Conservation (phyloP, 1,140 invertebrate genomes). For the Augochlora pura region DNA sequence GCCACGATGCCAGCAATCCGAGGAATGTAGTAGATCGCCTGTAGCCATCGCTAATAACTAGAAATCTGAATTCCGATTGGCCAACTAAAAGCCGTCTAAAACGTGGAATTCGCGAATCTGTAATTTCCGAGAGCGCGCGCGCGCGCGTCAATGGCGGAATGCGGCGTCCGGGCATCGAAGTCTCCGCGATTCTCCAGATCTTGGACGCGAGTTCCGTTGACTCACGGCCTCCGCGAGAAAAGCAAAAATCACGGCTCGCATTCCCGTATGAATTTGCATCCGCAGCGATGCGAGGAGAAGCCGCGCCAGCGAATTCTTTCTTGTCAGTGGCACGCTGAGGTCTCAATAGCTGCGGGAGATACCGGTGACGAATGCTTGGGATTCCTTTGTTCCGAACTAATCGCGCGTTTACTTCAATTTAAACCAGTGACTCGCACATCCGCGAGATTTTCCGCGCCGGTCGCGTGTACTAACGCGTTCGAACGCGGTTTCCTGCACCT, state of each 20-base stretch:
- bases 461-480: not conserved
- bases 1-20: too few species aligned
- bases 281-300: not conserved
- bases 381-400: slow-evolving; percentile 8
- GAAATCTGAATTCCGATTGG: not conserved
- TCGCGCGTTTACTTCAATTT: not conserved
- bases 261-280: not conserved
- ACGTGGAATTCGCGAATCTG: not conserved
- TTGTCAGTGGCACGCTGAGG: not conserved
- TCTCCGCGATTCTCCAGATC: not conserved
- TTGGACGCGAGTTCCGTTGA: not conserved
- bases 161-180: not conserved
- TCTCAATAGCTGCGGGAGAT: not conserved
- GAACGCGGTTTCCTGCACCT: not conserved
- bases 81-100: not conserved
- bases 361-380: not conserved
- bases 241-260: not conserved
- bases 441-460: not conserved
- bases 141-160: not conserved
- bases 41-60: not conserved
- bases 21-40: too few species aligned
- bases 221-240: not conserved
- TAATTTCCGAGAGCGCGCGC: not conserved
- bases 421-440: not conserved
- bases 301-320: not conserved